Base-by-base conservation (phyloP, 30 jellyfish, hydroid and myxozoan species). In the Phacellophora camtschatica region DNA sequence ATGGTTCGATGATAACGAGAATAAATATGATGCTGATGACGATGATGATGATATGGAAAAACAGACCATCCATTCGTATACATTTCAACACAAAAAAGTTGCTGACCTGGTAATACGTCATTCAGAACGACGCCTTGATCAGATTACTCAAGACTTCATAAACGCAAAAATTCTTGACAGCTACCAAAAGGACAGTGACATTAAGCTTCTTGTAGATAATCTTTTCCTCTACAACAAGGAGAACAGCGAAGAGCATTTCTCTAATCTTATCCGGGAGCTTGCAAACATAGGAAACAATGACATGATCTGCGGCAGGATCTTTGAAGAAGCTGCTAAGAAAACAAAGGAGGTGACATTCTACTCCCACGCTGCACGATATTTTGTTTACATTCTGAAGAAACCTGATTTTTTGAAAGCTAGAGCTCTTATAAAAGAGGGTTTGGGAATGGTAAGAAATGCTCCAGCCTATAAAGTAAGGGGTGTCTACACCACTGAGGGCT, bases 341-440 rank as follows among this genome's bases (percentile, higher is more conserved):
- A 20, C 71, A 35, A 54, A 51, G 25, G 86, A 74, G 34, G 71
- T 62, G 18, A 74, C 75, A 9, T 74, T 49, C 24, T 74, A 28
- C 28, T 74, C 86, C 4, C 86, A 74, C 30, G 86, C 69, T 53
- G 86, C 86, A 2, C 51, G 86, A 1, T 74, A 25, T 27, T 74
- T 15, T 54, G 86, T 62, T 5, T 48, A 48, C 34, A 25, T 1
- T 27, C 5, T 16, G 16, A 20, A 3, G 3, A 39, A 61, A 54
- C 76, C 66, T 2, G 31, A 74, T 31, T 74, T 74, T 35, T 2
- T 12, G 28, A 74, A 74, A 55, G 86, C 86, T 0, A 35, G 27
- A 32, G 49, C 33, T 8, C 33, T 74, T 16, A 51, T 74, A 20
- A 32, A 43, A 32, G 65, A 51, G 5, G 86, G 86, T 16, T 36